These are phyloP conservation scores for Macrophya annulata DNA, from an alignment of 2,888 invertebrate genomes.

Conservation along the genomic window DNA sequence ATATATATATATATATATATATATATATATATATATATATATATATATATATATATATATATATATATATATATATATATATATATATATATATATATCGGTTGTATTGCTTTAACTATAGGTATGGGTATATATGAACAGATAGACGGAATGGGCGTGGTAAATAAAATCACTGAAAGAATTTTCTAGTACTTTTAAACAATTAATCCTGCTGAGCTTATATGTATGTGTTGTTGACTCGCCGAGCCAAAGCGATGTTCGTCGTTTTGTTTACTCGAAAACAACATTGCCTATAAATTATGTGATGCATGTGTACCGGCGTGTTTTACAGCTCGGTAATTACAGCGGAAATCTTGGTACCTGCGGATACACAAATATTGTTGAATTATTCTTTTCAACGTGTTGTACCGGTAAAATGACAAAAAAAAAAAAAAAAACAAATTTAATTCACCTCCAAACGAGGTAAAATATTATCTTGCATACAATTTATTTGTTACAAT, in stretches of 20 bases:
- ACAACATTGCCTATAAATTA: conserved; percentile 44
- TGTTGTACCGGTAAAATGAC: background rate
- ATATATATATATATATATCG: no score
- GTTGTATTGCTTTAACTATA: background rate
- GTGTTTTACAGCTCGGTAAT: conserved; percentile 44
- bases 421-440: background rate
- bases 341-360: conserved; percentile 22
- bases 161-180: conserved; percentile 33
- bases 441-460: background rate
- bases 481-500: background rate
- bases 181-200: conserved; percentile 38
- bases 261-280: conserved; percentile 41
- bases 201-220: conserved; percentile 35
- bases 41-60: no score
- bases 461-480: background rate
- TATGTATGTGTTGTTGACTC: background rate
- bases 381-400: background rate
- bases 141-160: background rate
- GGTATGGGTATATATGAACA: background rate
- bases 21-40: no score
- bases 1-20: no score
- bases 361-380: background rate
- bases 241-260: conserved; percentile 32
- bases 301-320: conserved; percentile 40
- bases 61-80: no score